These are phyloP conservation scores for Orycteropus afer DNA, from an alignment of 2,113 vertebrate genomes.

Conservation along the genomic window DNA sequence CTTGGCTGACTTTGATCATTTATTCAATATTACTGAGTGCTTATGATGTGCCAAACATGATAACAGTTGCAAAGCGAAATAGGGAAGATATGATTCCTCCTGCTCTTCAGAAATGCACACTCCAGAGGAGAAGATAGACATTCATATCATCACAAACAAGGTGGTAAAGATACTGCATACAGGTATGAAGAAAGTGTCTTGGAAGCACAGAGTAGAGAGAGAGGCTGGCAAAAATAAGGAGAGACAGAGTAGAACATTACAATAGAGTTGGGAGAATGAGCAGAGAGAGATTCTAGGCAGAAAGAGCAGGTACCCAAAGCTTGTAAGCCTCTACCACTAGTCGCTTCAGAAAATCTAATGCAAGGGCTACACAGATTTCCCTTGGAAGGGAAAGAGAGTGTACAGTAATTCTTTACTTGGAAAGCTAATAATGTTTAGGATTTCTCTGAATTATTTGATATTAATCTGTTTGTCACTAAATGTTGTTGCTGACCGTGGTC, in stretches of 20 bases:
- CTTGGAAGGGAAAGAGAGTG: not conserved
- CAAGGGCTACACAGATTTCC: not conserved
- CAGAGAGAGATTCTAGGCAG: not conserved
- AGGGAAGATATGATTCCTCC: not conserved
- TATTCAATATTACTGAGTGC: conserved; percentile 10
- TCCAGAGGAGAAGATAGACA: not conserved
- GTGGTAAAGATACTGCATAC: not conserved
- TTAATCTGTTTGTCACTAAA: not conserved
- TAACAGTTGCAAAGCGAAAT: conserved; percentile 35
- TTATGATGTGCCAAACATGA: not conserved
- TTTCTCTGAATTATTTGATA: not conserved
- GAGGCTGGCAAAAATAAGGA: not conserved
- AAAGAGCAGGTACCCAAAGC: not conserved
- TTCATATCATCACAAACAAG: not conserved
- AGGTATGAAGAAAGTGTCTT: not conserved
- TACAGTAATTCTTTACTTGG: not conserved
- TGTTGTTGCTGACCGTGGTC: too few species aligned
- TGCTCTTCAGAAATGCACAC: not conserved
- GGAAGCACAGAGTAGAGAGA: not conserved
- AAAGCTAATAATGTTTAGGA: not conserved
- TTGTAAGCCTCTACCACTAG: not conserved
- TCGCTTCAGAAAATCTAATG: not conserved
- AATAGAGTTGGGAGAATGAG: not conserved
- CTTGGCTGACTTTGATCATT: not conserved
- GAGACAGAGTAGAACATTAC: not conserved